Percentiles rank a stretch among this genome's conserved stretches.
Evolutionary conservation across 2,113 vertebrate species (phyloP).

Genomic region (Setophaga kirtlandii): DNA sequence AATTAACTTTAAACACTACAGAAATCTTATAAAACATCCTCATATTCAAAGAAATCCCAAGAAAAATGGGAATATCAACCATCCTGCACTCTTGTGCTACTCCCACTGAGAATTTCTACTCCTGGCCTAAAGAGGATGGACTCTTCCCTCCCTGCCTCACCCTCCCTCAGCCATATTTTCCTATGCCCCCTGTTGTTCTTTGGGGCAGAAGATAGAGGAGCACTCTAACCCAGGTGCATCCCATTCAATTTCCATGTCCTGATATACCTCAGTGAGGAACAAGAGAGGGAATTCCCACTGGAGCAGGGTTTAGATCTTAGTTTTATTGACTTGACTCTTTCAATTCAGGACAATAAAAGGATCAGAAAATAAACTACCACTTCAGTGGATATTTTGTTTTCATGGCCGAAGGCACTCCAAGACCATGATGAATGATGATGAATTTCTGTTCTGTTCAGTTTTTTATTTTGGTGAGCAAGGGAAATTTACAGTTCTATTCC

Average conservation of each 20-base stretch:
- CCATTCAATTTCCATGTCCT: neutral
- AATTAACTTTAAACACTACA: neutral
- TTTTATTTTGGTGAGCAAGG: neutral
- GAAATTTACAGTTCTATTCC: neutral
- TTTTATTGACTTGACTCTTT: neutral
- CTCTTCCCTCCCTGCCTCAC: neutral
- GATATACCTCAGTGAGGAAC: neutral
- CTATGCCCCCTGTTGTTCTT: neutral
- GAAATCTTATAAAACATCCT: neutral
- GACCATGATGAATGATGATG: neutral
- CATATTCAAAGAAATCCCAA: neutral
- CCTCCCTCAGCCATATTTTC: neutral
- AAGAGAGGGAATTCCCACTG: neutral
- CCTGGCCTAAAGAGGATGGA: neutral
- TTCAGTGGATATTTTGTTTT: neutral
- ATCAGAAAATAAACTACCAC: neutral
- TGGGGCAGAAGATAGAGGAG: neutral
- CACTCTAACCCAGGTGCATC: neutral
- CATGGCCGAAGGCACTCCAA: accelerated
- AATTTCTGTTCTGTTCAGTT: neutral
- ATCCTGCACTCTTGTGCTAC: neutral
- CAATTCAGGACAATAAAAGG: neutral
- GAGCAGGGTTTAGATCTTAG: neutral
- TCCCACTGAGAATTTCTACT: neutral
- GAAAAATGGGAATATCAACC: neutral